These are phyloP conservation scores for Notiomystis cincta DNA, from an alignment of 2,113 vertebrate species.

Conservation along the genomic window DNA sequence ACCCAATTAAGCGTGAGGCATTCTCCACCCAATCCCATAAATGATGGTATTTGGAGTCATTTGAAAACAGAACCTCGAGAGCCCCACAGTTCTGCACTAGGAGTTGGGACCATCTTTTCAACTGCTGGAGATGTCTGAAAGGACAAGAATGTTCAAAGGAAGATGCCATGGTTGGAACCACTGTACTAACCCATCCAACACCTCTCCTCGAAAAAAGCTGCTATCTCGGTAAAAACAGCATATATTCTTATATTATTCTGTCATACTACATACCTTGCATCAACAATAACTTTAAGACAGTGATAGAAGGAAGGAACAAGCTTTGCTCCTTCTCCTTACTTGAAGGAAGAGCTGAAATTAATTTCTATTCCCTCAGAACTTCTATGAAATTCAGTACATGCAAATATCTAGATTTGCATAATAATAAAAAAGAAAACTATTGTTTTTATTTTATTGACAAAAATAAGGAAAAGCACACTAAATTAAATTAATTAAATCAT, in stretches of 20 bases:
- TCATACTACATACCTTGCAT: neutral
- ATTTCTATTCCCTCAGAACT: neutral
- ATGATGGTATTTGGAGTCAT: neutral
- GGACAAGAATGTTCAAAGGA: neutral
- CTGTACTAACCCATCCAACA: neutral
- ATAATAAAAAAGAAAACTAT: neutral
- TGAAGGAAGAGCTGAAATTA: neutral
- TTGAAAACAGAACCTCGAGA: neutral
- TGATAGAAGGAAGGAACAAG: neutral
- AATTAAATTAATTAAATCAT: neutral
- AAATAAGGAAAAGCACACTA: neutral
- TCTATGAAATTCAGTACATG: neutral
- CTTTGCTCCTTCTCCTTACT: neutral
- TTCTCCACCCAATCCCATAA: neutral
- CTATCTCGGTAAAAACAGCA: neutral
- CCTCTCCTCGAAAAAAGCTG: neutral
- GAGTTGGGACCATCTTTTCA: neutral
- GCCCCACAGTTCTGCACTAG: neutral
- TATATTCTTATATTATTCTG: neutral
- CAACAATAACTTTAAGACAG: neutral
- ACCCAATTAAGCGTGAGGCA: neutral
- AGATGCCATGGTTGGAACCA: neutral
- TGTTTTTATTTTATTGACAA: neutral
- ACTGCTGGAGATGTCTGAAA: neutral
- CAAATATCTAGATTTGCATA: neutral